These are phyloP conservation scores for Chloromyia formosa DNA, from an alignment of 2,888 invertebrate species.

Conservation along the genomic window DNA sequence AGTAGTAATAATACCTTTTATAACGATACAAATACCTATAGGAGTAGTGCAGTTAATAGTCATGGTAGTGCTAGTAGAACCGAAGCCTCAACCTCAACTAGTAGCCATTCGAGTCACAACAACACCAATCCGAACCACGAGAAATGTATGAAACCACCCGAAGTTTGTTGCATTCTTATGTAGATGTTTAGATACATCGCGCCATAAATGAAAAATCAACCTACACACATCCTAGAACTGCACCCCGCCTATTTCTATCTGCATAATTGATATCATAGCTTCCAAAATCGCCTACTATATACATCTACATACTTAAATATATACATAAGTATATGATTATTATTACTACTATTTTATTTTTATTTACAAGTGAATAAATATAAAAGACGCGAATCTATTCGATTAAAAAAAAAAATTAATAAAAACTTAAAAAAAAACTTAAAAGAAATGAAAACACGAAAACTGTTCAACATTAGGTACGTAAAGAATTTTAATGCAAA, in stretches of 20 bases:
- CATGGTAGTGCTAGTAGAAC: slow-evolving; percentile 43
- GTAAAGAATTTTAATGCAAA: slow-evolving; percentile 14
- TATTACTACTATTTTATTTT: slow-evolving; percentile 36
- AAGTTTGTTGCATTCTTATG: slow-evolving; percentile 53
- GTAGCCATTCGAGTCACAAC: background rate
- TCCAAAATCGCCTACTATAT: background rate
- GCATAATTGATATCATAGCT: background rate
- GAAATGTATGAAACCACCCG: slow-evolving; percentile 47
- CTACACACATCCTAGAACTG: background rate
- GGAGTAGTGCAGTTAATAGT: slow-evolving; percentile 47
- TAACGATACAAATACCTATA: slow-evolving; percentile 34
- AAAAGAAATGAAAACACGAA: slow-evolving; percentile 16
- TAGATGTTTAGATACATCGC: slow-evolving; percentile 44
- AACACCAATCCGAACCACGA: slow-evolving; percentile 17
- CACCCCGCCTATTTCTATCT: background rate
- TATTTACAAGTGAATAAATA: slow-evolving; percentile 29
- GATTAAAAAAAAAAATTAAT: slow-evolving; percentile 20
- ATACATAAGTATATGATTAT: slow-evolving; percentile 11
- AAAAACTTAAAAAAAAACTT: slow-evolving; percentile 10
- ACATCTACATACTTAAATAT: background rate
- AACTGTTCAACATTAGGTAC: slow-evolving; percentile 11
- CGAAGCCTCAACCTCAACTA: slow-evolving; percentile 1
- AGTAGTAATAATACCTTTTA: slow-evolving; percentile 44
- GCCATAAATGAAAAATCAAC: background rate
- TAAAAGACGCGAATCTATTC: slow-evolving; percentile 29